A percentile compares a stretch with the other conserved stretches of the same genome.
These are phyloP conservation scores for Trinorchestia longiramus DNA, from an alignment of 1,140 invertebrate species.

Conservation along the genomic window DNA sequence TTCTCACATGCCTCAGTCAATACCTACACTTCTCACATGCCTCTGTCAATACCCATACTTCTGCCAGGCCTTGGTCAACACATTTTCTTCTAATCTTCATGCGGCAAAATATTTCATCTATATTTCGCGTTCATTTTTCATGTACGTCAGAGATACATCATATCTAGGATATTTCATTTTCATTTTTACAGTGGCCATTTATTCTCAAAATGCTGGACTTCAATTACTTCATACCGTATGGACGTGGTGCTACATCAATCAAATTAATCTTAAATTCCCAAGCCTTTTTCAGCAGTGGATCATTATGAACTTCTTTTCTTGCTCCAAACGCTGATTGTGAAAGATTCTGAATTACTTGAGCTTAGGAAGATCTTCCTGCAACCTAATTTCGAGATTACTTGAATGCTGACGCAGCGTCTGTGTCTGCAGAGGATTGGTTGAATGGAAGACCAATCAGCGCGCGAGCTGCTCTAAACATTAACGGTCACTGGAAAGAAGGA, in stretches of 20 bases:
- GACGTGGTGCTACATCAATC: not conserved
- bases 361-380: not conserved
- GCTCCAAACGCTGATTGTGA: not conserved
- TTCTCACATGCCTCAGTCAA: no score
- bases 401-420: slow-evolving; percentile 14
- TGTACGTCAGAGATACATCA: no score
- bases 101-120: no score
- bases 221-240: no score
- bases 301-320: not conserved
- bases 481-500: not conserved
- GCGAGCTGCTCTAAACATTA: not conserved
- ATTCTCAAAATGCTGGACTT: no score
- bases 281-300: not conserved
- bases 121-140: no score
- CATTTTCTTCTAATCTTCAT: no score
- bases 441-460: not conserved
- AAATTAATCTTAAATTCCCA: not conserved
- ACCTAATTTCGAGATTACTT: not conserved
- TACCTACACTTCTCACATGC: no score
- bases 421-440: not conserved
- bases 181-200: no score
- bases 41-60: no score
- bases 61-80: no score
- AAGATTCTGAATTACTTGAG: not conserved
- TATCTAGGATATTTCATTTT: no score